Evolutionary conservation across 1,140 invertebrate genomes (phyloP).

Genomic region (Andricus grossulariae): DNA sequence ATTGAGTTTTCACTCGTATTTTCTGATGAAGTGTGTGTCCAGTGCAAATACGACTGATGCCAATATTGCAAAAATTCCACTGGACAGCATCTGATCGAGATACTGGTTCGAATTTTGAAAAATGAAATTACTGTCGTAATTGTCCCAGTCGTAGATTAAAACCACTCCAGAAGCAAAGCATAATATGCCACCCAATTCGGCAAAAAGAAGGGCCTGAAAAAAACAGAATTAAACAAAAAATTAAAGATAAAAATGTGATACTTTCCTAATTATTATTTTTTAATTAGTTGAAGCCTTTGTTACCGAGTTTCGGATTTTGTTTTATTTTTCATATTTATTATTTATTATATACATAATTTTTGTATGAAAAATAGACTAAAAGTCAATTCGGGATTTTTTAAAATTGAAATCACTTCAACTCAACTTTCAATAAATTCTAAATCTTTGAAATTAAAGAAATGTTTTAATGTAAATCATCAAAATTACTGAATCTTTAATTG

Average conservation of each 20-base stretch:
- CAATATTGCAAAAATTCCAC: conserved; percentile 64
- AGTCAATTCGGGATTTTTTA: too few relatives aligned
- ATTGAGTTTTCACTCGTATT: conserved; percentile 48
- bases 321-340: too few relatives aligned
- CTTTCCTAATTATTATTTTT: too few relatives aligned
- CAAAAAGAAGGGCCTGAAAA: conserved; percentile 66
- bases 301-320: too few relatives aligned
- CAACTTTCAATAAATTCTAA: too few relatives aligned
- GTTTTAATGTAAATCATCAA: too few relatives aligned
- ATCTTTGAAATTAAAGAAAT: too few relatives aligned
- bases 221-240: conserved; percentile 18
- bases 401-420: too few relatives aligned
- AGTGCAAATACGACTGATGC: conserved; percentile 62
- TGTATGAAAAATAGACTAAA: too few relatives aligned
- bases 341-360: too few relatives aligned
- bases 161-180: conserved; percentile 62
- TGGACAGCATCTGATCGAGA: conserved; percentile 62
- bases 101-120: conserved; percentile 60
- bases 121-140: conserved; percentile 62
- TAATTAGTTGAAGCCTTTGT: too few relatives aligned
- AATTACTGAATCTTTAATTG: too few relatives aligned
- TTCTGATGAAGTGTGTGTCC: conserved; percentile 63
- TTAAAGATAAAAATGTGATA: conserved; percentile 7
- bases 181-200: conserved; percentile 61
- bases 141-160: conserved; percentile 64